phyloP scores from a whole-genome alignment of 2,113 vertebrate genomes.

The Cricetomys ansorgei region DNA sequence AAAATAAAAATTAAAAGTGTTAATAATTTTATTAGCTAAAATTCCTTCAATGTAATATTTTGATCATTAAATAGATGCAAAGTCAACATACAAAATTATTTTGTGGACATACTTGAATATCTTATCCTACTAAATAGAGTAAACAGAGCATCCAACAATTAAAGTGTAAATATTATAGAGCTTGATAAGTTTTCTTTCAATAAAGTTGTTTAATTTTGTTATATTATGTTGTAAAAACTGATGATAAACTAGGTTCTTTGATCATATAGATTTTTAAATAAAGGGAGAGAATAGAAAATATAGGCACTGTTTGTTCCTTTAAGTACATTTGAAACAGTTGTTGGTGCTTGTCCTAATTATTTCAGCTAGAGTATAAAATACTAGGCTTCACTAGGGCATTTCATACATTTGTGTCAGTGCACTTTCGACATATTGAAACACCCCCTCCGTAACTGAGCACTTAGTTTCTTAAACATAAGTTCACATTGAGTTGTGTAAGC shows the following conservation, averaged over 20 bases:
- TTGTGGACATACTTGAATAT: slow-evolving; percentile 82
- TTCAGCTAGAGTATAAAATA: background rate
- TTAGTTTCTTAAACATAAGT: slow-evolving; percentile 11
- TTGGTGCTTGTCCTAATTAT: background rate
- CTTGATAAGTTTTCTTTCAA: slow-evolving; percentile 45
- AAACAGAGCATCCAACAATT: slow-evolving; percentile 67
- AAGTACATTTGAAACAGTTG: background rate
- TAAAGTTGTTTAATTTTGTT: slow-evolving; percentile 70
- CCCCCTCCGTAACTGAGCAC: background rate
- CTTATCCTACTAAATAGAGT: slow-evolving; percentile 79
- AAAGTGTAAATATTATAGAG: slow-evolving; percentile 76
- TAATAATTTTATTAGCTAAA: slow-evolving; percentile 47
- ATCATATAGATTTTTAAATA: slow-evolving; percentile 24
- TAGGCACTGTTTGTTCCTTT: background rate
- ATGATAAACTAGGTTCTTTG: slow-evolving; percentile 8
- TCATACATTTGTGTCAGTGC: background rate
- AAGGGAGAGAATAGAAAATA: background rate
- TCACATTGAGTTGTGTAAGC: background rate
- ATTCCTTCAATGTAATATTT: slow-evolving; percentile 35
- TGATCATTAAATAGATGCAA: slow-evolving; percentile 67
- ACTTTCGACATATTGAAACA: background rate
- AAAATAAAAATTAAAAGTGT: background rate
- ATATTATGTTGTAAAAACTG: slow-evolving; percentile 30
- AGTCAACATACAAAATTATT: slow-evolving; percentile 76
- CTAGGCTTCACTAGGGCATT: background rate